A percentile compares a stretch with the other conserved stretches of the same genome.
Conservation (phyloP, 2,797 vertebrate genomes). For the Crotalus adamanteus region DNA sequence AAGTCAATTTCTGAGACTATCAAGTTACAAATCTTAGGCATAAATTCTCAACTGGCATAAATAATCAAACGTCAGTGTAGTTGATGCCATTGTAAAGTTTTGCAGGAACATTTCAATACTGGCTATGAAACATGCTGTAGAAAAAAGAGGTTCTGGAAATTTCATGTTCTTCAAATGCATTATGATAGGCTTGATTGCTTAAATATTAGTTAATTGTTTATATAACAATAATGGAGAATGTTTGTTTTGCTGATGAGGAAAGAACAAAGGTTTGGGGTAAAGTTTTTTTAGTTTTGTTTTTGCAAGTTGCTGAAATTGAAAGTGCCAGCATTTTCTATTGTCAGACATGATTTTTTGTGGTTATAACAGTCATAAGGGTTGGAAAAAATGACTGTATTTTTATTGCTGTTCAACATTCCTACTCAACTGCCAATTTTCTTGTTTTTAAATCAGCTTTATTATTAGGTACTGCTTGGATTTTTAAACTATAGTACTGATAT, state of each 20-base stretch:
- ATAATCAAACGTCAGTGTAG: background rate
- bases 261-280: constrained; percentile 12
- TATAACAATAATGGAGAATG: background rate
- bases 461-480: background rate
- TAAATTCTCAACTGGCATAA: background rate
- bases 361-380: constrained; percentile 14
- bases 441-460: background rate
- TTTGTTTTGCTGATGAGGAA: constrained; percentile 11
- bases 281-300: constrained; percentile 23
- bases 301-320: constrained; percentile 33
- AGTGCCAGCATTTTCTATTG: constrained; percentile 53
- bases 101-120: background rate
- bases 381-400: constrained; percentile 7
- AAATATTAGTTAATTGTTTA: background rate
- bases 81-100: background rate
- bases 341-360: constrained; percentile 25
- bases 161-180: background rate
- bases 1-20: background rate
- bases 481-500: background rate
- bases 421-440: background rate
- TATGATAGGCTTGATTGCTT: background rate
- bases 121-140: background rate
- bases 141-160: background rate
- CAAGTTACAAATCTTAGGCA: background rate
- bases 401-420: background rate